These are phyloP conservation scores for Blastomussa wellsi DNA, from an alignment of 92 coral and sea anemone species.

Conservation along the genomic window DNA sequence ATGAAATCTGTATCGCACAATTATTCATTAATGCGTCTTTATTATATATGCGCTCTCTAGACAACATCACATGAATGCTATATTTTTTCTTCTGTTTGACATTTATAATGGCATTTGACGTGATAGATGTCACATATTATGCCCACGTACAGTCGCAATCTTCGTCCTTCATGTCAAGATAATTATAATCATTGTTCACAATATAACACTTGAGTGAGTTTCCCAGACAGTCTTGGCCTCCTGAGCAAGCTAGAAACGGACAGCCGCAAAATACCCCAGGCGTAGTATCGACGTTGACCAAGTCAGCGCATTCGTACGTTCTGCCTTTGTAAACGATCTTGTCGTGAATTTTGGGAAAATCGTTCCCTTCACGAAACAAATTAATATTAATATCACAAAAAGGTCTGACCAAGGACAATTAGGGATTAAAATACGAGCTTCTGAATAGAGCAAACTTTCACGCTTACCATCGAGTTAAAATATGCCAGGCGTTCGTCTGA, in stretches of 20 bases:
- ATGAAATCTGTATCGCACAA: background rate
- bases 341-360: background rate
- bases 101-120: background rate
- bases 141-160: background rate
- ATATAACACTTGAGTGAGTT: background rate
- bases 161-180: background rate
- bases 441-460: no score
- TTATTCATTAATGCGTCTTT: background rate
- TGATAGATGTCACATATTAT: background rate
- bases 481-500: no score
- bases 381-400: no score
- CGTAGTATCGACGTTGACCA: background rate
- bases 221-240: background rate
- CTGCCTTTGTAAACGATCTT: background rate
- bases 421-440: no score
- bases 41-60: background rate
- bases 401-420: no score
- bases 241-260: background rate
- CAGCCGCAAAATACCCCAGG: background rate
- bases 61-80: background rate
- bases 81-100: background rate
- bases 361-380: background rate
- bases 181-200: background rate
- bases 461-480: no score
- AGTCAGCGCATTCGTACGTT: background rate